A percentile compares a stretch with the other conserved stretches of the same genome.
These are phyloP conservation scores for Triplophysa tibetana DNA, from an alignment of 2,113 vertebrate species.

Conservation along the genomic window DNA sequence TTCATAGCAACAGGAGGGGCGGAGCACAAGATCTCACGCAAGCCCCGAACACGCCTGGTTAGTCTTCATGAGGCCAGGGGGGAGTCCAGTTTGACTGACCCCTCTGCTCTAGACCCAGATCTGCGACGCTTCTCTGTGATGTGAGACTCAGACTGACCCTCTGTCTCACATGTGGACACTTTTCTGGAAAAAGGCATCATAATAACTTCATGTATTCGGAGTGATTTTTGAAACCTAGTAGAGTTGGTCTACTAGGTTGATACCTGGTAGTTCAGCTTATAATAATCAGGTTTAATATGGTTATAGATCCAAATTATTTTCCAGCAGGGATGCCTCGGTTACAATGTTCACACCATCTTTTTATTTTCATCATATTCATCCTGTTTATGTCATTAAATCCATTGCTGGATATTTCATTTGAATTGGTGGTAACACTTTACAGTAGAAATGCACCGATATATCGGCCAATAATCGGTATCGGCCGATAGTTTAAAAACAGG, in stretches of 20 bases:
- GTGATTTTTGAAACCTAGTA: not conserved
- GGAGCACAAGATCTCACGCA: constrained; percentile 46
- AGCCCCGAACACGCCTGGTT: constrained; percentile 54
- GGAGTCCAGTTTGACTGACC: constrained; percentile 23
- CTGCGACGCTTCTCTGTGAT: constrained; percentile 47
- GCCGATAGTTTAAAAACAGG: too few species aligned
- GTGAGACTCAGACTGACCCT: constrained; percentile 26
- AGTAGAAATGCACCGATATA: too few species aligned
- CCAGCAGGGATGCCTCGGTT: not conserved
- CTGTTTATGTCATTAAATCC: not conserved
- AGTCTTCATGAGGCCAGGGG: constrained; percentile 58
- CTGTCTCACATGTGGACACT: not conserved
- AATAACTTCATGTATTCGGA: too few species aligned
- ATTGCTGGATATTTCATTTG: not conserved
- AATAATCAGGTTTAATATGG: too few species aligned
- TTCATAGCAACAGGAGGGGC: constrained; percentile 52
- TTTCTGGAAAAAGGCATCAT: too few species aligned
- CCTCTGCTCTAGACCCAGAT: constrained; percentile 24
- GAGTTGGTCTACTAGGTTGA: not conserved
- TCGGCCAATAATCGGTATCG: too few species aligned
- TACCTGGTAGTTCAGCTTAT: not conserved
- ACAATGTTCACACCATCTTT: not conserved
- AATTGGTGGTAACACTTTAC: too few species aligned
- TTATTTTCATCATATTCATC: not conserved
- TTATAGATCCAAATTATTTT: not conserved